A percentile compares a stretch with the other conserved stretches of the same genome.
phyloP scores from a whole-genome alignment of 1,140 invertebrate species.

The Phocides pigmalion region DNA sequence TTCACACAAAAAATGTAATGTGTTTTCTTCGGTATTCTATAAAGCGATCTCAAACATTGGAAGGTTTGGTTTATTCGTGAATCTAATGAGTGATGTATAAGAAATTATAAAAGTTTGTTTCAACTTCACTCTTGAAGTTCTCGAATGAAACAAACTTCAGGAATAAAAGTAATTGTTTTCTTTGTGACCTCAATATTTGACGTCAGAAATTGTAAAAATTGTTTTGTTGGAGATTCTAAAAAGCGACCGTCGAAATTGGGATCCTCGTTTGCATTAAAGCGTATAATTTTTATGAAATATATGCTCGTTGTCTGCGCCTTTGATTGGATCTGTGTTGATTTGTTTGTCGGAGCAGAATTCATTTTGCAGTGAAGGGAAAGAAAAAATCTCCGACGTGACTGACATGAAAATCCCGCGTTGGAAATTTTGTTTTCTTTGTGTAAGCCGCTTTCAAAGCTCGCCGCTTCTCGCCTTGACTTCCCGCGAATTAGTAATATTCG shows the following conservation, averaged over 20 bases:
- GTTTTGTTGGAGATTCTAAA: not conserved
- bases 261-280: conserved; percentile 7
- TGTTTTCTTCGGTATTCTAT: too few relatives aligned
- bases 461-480: conserved; percentile 20
- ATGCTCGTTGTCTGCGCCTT: conserved; percentile 43
- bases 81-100: too few relatives aligned
- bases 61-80: too few relatives aligned
- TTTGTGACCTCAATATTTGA: too few relatives aligned
- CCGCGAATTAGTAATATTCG: conserved; percentile 26
- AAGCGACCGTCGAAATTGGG: not conserved
- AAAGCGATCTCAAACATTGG: too few relatives aligned
- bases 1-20: too few relatives aligned
- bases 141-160: too few relatives aligned
- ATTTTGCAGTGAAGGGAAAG: conserved; percentile 45
- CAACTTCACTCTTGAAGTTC: too few relatives aligned
- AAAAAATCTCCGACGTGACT: conserved; percentile 61
- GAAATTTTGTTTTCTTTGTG: conserved; percentile 60
- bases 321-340: conserved; percentile 64
- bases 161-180: too few relatives aligned
- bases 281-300: conserved; percentile 28
- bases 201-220: not conserved
- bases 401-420: conserved; percentile 58
- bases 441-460: conserved; percentile 48
- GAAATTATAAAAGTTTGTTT: too few relatives aligned
- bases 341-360: conserved; percentile 60